Conservation (phyloP, 2,888 invertebrate genomes). For the Drosophila nigricruria region DNA sequence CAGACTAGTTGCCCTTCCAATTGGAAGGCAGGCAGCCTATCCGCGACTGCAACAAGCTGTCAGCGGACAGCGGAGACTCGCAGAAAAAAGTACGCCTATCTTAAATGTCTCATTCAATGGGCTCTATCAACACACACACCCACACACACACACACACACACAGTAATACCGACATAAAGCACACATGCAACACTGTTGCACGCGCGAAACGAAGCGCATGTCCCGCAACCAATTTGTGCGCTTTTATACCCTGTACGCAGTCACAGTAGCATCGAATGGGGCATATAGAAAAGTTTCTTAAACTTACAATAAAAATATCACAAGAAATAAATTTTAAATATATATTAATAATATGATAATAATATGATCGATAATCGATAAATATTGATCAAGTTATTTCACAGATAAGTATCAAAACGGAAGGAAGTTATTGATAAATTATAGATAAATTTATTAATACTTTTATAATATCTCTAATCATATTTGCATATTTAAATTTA, state of each 20-base stretch:
- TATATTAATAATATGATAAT: background rate
- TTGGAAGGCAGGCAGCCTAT: constrained; percentile 13
- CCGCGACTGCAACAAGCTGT: constrained; percentile 9
- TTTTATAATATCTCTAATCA: too few species aligned
- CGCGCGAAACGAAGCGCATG: constrained; percentile 23
- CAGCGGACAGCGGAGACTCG: background rate
- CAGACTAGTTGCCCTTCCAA: constrained; percentile 25
- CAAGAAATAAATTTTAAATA: background rate
- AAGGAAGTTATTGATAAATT: too few species aligned
- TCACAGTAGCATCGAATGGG: background rate
- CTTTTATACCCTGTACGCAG: constrained; percentile 1
- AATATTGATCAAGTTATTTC: background rate
- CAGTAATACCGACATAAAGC: constrained; percentile 1
- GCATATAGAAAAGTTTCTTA: background rate
- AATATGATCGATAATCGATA: background rate
- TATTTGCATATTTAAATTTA: too few species aligned
- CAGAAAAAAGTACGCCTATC: constrained; percentile 17
- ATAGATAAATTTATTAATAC: too few species aligned
- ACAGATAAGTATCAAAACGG: background rate
- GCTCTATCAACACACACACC: constrained; percentile 16
- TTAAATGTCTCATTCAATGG: constrained; percentile 25
- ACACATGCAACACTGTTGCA: constrained; percentile 53
- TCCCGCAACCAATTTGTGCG: constrained; percentile 41
- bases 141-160: background rate
- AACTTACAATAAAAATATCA: background rate